Evolutionary conservation across 1,140 invertebrate genomes (phyloP), one percentile per base, ranked within the genome.

Genomic region (Battus philenor): DNA sequence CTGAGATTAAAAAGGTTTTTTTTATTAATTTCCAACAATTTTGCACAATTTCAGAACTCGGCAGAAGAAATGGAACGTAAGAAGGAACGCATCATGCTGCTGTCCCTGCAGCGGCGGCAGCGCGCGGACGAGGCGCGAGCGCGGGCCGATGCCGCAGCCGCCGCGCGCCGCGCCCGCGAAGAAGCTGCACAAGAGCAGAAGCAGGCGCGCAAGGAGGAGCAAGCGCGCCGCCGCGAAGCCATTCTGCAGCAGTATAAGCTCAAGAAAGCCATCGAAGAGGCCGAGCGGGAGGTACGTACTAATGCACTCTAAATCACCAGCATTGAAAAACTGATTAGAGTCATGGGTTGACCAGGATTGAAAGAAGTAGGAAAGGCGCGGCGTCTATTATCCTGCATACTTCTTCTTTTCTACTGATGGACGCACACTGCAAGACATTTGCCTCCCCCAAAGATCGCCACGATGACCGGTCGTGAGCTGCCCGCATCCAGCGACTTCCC

Each of bases 191-290:
- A 93, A 56, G 97, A 99, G 65, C 92, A 96, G 59, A 91, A 92
- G 59, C 88, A 90, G 26, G 89, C 92, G 33, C 96, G 97, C 71
- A 97, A 97, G 79, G 94, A 96, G 56, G 96, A 98, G 71, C 97
- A 98, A 74, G 92, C 92, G 67, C 89, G 92, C 20, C 89, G 95
- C 59, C 86, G 97, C 48, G 93, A 96, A 50, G 89, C 89, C 48
- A 99, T 99, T 77, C 90, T 98, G 54, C 95, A 98, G 74, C 93
- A 97, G 75, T 96, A 99, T 86, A 95, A 97, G 85, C 89, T 98
- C 58, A 96, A 98, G 69, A 99, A 99, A 86, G 93, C 94, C 27
- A 91, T 95, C 43, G 95, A 97, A 81, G 95, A 97, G 87, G 94
- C 94, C 27, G 94, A 97, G 70, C 88, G 94, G 87, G 94, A 96